A percentile compares a stretch with the other conserved stretches of the same genome.
These are phyloP conservation scores for Frieseomelitta varia DNA, from an alignment of 1,140 invertebrate genomes.

Conservation along the genomic window DNA sequence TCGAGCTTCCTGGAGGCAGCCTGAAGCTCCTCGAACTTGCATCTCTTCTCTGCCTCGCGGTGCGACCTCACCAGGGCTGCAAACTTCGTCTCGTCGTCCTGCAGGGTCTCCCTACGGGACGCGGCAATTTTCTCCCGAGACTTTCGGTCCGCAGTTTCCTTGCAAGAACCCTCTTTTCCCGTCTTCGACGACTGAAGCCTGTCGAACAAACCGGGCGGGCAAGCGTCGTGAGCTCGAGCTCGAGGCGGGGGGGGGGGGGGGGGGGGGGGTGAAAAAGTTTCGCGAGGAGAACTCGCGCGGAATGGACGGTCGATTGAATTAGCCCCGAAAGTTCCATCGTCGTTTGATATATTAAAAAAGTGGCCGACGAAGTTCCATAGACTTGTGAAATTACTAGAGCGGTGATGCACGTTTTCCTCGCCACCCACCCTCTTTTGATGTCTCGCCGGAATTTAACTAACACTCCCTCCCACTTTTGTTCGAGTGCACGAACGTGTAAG, in stretches of 20 bases:
- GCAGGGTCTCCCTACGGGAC: constrained; percentile 36
- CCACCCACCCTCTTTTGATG: background rate
- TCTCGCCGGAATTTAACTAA: background rate
- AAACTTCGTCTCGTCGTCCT: constrained; percentile 62
- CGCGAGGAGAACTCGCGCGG: background rate
- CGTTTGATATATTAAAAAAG: constrained; percentile 18
- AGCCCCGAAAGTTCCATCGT: background rate
- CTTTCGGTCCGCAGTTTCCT: constrained; percentile 44
- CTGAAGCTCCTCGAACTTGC: constrained; percentile 75
- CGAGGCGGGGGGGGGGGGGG: too few relatives aligned
- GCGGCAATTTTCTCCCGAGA: constrained; percentile 44
- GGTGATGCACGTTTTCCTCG: background rate
- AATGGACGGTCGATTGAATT: constrained; percentile 1
- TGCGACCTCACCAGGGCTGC: constrained; percentile 32
- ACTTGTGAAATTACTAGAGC: background rate
- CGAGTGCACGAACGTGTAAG: too few relatives aligned
- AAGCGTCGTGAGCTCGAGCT: background rate
- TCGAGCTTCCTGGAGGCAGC: constrained; percentile 73
- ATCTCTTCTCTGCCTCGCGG: constrained; percentile 65
- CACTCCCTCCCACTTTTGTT: background rate
- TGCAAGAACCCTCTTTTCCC: constrained; percentile 21
- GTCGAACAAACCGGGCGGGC: background rate
- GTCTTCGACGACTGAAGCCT: constrained; percentile 55
- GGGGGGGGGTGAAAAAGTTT: background rate
- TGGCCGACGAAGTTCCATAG: background rate